phyloP scores from a whole-genome alignment of 2,888 invertebrate species.

The Aphodius sticticus region DNA sequence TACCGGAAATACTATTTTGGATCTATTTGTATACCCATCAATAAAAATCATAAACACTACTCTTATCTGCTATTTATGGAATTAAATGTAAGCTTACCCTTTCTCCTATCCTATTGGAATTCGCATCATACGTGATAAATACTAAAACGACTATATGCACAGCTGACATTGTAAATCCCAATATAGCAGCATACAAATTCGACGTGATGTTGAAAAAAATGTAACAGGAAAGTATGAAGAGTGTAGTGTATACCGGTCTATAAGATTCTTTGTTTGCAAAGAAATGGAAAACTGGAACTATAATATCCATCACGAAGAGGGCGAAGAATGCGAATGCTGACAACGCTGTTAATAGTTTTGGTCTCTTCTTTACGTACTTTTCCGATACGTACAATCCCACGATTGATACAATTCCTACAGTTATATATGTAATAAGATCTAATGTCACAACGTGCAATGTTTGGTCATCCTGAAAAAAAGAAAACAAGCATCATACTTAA shows the following conservation, averaged over 20 bases:
- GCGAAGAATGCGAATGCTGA: conserved; percentile 58
- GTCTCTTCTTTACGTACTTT: conserved; percentile 48
- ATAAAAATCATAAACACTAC: background rate
- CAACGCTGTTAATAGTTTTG: conserved; percentile 52
- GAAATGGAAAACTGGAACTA: conserved; percentile 70
- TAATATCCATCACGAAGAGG: conserved; percentile 67
- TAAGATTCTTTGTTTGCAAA: conserved; percentile 53
- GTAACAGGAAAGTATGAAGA: conserved; percentile 80
- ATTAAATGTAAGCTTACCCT: conserved; percentile 34
- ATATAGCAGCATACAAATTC: conserved; percentile 72
- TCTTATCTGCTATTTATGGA: background rate
- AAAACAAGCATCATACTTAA: conserved; percentile 18
- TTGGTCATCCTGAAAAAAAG: conserved; percentile 42
- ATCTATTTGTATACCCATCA: background rate
- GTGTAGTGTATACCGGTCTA: conserved; percentile 75
- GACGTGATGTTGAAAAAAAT: conserved; percentile 84
- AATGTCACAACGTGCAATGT: conserved; percentile 42
- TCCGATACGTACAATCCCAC: conserved; percentile 62
- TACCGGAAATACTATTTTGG: background rate
- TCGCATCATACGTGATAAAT: conserved; percentile 62
- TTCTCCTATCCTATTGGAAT: conserved; percentile 14
- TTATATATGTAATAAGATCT: conserved; percentile 61
- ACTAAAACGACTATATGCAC: conserved; percentile 70
- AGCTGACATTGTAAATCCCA: conserved; percentile 74
- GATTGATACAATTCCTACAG: conserved; percentile 59